Evolutionary conservation across 2,113 vertebrate genomes (phyloP).

Genomic region (Alligator sinensis): DNA sequence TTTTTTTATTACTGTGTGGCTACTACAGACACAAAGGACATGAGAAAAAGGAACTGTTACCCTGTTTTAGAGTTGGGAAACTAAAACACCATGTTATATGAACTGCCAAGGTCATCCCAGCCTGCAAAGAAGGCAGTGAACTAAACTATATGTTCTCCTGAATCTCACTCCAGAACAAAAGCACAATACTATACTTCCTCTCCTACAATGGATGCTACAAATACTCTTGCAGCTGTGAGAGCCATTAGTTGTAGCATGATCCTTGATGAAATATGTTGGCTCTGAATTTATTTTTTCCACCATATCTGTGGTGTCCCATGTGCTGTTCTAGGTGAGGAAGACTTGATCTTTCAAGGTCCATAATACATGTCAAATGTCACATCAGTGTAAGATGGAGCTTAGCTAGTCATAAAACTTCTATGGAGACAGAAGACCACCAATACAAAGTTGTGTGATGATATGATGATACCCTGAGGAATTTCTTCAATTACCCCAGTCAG

Average conservation of each 20-base stretch:
- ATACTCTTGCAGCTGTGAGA: background rate
- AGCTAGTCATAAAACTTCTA: background rate
- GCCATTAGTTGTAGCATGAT: background rate
- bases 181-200: background rate
- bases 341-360: no score
- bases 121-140: background rate
- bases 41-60: background rate
- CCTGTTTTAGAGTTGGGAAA: background rate
- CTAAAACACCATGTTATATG: background rate
- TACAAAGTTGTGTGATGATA: background rate
- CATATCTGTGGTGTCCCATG: background rate
- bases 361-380: background rate
- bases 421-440: background rate
- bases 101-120: background rate
- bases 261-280: background rate
- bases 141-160: background rate
- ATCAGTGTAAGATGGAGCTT: background rate
- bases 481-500: background rate
- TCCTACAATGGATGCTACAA: background rate
- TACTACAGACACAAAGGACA: background rate
- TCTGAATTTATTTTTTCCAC: background rate
- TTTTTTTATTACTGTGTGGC: background rate
- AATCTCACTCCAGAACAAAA: background rate
- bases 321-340: background rate
- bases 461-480: background rate